phyloP scores from a whole-genome alignment of 1,140 invertebrate species.

The Tetragonula clypearis region DNA sequence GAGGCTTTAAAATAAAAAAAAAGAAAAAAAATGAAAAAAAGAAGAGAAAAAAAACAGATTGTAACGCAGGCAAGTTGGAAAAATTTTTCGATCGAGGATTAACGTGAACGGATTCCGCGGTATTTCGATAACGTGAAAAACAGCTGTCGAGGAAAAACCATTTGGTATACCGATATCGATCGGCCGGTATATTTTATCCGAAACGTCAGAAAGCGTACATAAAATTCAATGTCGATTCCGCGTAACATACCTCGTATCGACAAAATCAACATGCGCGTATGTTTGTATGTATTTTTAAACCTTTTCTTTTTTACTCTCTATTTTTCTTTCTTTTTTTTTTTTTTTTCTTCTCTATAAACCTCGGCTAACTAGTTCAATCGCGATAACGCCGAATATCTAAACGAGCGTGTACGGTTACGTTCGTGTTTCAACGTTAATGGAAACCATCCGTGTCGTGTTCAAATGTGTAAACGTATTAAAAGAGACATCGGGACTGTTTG shows the following conservation, averaged over 20 bases:
- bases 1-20: not conserved
- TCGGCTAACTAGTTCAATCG: conserved; percentile 43
- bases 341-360: not conserved
- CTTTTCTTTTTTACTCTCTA: not conserved
- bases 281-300: not conserved
- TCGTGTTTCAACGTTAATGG: not conserved
- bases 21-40: not conserved
- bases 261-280: not conserved
- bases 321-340: not conserved
- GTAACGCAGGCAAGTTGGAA: not conserved
- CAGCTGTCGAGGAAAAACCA: conserved; percentile 38
- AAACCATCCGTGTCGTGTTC: not conserved
- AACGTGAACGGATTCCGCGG: conserved; percentile 20
- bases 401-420: not conserved
- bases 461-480: not conserved
- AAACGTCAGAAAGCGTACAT: conserved; percentile 29
- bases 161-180: conserved; percentile 30
- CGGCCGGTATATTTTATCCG: conserved; percentile 15
- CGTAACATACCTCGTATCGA: conserved; percentile 1
- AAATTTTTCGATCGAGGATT: conserved; percentile 35
- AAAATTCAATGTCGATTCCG: conserved; percentile 40
- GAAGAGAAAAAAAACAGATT: not conserved
- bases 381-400: conserved; percentile 23
- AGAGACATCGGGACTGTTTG: not conserved
- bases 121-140: conserved; percentile 46